Percentiles rank a stretch among this genome's conserved stretches.
Conservation (phyloP, 2,888 invertebrate species). For the Synanthedon vespiformis region DNA sequence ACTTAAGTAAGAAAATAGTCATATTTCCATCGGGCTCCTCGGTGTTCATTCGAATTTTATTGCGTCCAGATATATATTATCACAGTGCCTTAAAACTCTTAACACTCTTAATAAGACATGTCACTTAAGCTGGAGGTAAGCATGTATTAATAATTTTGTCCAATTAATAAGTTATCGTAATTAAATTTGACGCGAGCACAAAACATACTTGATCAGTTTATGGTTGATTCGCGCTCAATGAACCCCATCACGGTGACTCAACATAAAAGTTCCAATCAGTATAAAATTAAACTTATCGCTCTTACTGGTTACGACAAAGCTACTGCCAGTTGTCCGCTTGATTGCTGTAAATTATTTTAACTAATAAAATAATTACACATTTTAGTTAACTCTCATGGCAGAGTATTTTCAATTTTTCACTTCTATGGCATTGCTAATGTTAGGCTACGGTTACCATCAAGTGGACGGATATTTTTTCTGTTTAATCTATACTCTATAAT, state of each 20-base stretch:
- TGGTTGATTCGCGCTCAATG: constrained; percentile 17
- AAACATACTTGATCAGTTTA: constrained; percentile 37
- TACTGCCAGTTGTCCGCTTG: constrained; percentile 24
- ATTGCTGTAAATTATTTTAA: constrained; percentile 7
- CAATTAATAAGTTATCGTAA: constrained; percentile 28
- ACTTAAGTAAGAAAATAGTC: no score
- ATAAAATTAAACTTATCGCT: constrained; percentile 29
- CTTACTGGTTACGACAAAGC: constrained; percentile 22
- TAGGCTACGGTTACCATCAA: no score
- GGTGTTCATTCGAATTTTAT: no score
- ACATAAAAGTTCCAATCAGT: constrained; percentile 12
- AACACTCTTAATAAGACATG: constrained; percentile 5
- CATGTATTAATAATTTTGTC: constrained; percentile 1
- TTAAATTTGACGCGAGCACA: constrained; percentile 43
- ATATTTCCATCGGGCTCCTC: no score
- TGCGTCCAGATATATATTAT: no score
- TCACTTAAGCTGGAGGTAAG: constrained; percentile 12
- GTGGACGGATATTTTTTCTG: no score
- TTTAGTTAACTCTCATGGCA: constrained; percentile 23
- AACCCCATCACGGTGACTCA: constrained; percentile 34
- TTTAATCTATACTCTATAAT: no score
- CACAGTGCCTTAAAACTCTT: no score
- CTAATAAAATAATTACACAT: constrained; percentile 22
- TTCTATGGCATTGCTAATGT: no score
- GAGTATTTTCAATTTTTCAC: no score